phyloP scores from a whole-genome alignment of 1,140 invertebrate genomes.

The Trachelipus rathkii region DNA sequence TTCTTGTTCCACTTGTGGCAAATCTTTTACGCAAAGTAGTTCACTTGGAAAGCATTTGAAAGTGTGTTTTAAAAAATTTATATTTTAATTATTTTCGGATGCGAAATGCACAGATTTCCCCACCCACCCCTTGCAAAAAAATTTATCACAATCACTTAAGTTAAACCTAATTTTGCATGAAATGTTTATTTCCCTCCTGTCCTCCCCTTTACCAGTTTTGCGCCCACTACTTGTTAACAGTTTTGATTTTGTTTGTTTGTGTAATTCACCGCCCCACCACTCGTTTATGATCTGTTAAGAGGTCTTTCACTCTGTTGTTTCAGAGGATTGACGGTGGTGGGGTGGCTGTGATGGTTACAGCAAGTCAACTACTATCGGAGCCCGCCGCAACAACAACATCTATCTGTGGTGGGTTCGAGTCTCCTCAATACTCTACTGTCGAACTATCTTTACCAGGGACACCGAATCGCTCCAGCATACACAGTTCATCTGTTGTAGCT shows the following conservation, averaged over 20 bases:
- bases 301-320: not conserved
- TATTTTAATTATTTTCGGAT: not conserved
- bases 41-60: conserved; percentile 3
- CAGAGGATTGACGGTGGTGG: conserved; percentile 4
- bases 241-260: not conserved
- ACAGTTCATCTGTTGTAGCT: not conserved
- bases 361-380: not conserved
- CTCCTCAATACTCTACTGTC: not conserved
- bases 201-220: no score
- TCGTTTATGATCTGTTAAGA: not conserved
- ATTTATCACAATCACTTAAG: no score
- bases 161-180: no score
- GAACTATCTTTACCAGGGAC: not conserved
- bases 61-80: not conserved
- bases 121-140: no score
- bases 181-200: no score
- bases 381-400: not conserved
- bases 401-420: not conserved
- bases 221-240: not conserved
- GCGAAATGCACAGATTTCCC: no score
- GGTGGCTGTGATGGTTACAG: not conserved
- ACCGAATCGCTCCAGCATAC: not conserved
- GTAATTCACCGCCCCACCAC: conserved; percentile 2
- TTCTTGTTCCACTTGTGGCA: not conserved
- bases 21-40: not conserved